Conservation (phyloP, 1,140 invertebrate species). For the Octopus bimaculoides region DNA sequence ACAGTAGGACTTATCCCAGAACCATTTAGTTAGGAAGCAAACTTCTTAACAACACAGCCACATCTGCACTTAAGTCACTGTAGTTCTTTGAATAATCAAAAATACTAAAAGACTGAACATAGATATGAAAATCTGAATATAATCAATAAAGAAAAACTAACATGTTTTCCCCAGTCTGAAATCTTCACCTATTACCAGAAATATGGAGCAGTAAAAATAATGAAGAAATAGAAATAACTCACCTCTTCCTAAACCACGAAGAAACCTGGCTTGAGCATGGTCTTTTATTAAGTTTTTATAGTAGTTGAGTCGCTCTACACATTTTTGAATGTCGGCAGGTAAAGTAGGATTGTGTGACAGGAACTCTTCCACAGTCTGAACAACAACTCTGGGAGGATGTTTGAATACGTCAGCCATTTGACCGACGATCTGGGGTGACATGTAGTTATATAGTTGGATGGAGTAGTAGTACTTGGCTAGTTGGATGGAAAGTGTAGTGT, state of each 20-base stretch:
- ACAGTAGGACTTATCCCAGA: no score
- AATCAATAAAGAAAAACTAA: no score
- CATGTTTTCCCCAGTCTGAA: no score
- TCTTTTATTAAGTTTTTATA: slow-evolving; percentile 55
- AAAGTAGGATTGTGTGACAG: slow-evolving; percentile 26
- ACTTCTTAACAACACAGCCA: no score
- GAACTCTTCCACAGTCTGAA: slow-evolving; percentile 34
- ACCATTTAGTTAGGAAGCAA: no score
- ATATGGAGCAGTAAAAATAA: no score
- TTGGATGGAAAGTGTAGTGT: slow-evolving; percentile 49
- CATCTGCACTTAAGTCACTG: no score
- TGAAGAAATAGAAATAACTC: no score
- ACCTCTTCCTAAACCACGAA: slow-evolving; percentile 56
- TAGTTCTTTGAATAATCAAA: no score
- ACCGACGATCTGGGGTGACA: slow-evolving; percentile 29
- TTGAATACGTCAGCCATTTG: slow-evolving; percentile 36
- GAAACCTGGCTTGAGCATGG: slow-evolving; percentile 54
- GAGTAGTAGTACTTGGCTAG: slow-evolving; percentile 53
- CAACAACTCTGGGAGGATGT: slow-evolving; percentile 37
- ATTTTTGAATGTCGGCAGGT: slow-evolving; percentile 31
- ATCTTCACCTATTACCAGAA: no score
- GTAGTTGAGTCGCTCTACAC: slow-evolving; percentile 37
- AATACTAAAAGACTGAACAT: no score
- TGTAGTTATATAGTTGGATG: slow-evolving; percentile 42
- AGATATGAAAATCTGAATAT: no score